phyloP scores from a whole-genome alignment of 2,888 invertebrate genomes.

The Sarcophaga variegata region DNA sequence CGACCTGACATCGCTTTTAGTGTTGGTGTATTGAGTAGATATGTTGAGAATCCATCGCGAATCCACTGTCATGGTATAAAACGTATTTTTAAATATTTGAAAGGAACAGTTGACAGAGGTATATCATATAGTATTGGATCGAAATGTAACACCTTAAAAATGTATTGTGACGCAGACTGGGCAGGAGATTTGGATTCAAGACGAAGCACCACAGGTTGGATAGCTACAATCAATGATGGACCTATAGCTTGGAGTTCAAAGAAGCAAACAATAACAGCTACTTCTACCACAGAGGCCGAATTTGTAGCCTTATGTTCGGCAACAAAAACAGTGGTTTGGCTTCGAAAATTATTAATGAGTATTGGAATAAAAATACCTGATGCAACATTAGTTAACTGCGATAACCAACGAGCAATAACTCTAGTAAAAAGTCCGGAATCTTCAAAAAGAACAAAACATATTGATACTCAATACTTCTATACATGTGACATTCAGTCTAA shows the following conservation, averaged over 20 bases:
- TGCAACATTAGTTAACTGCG: slow-evolving; percentile 41
- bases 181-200: slow-evolving; percentile 44
- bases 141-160: slow-evolving; percentile 6
- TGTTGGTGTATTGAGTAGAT: slow-evolving; percentile 51
- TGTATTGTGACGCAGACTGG: slow-evolving; percentile 56
- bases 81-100: slow-evolving; percentile 53
- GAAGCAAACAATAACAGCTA: slow-evolving; percentile 53
- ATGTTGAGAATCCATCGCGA: slow-evolving; percentile 35
- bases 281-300: slow-evolving; percentile 25
- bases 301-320: slow-evolving; percentile 39
- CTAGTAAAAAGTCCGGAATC: slow-evolving; percentile 49
- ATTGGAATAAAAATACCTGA: slow-evolving; percentile 9
- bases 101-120: slow-evolving; percentile 26
- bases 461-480: slow-evolving; percentile 56
- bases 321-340: slow-evolving; percentile 42
- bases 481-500: slow-evolving; percentile 42
- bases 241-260: slow-evolving; percentile 55
- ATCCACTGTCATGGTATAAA: slow-evolving; percentile 50
- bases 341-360: slow-evolving; percentile 22
- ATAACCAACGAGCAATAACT: slow-evolving; percentile 66
- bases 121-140: slow-evolving; percentile 35
- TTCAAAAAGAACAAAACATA: slow-evolving; percentile 21
- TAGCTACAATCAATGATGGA: slow-evolving; percentile 37
- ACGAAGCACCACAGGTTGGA: slow-evolving; percentile 47
- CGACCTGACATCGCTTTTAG: slow-evolving; percentile 49